Conservation (phyloP, 2,888 invertebrate genomes). For the Phanerotoma sp. region DNA sequence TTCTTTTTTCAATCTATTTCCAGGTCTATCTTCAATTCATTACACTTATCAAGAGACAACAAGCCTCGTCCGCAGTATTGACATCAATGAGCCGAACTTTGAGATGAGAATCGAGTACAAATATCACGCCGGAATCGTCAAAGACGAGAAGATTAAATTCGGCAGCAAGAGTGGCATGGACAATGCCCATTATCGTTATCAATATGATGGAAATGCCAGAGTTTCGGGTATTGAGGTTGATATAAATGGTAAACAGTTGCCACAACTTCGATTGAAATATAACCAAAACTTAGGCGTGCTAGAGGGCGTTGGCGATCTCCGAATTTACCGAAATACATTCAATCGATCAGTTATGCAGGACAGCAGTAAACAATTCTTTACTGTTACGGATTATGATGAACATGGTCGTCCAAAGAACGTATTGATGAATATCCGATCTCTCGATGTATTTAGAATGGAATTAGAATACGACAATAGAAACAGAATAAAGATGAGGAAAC, state of each 20-base stretch:
- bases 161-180: conserved; percentile 82
- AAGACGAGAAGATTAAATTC: conserved; percentile 84
- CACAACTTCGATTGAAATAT: conserved; percentile 79
- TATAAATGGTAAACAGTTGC: conserved; percentile 84
- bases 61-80: conserved; percentile 81
- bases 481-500: conserved; percentile 78
- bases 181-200: conserved; percentile 86
- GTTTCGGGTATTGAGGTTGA: conserved; percentile 85
- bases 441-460: conserved; percentile 84
- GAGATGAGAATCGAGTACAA: conserved; percentile 87
- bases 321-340: conserved; percentile 83
- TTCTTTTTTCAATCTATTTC: too few relatives aligned
- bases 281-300: conserved; percentile 86
- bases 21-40: conserved; percentile 75
- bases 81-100: conserved; percentile 85
- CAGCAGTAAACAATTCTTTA: conserved; percentile 85
- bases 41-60: conserved; percentile 85
- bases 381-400: conserved; percentile 85
- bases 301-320: conserved; percentile 82
- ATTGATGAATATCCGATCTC: conserved; percentile 81
- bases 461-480: conserved; percentile 85
- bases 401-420: conserved; percentile 82
- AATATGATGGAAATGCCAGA: conserved; percentile 91
- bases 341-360: conserved; percentile 90
- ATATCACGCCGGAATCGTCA: conserved; percentile 86